A percentile compares a stretch with the other conserved stretches of the same genome.
Evolutionary conservation across 2,113 vertebrate species (phyloP).

Genomic region (Melanocharis versteri): DNA sequence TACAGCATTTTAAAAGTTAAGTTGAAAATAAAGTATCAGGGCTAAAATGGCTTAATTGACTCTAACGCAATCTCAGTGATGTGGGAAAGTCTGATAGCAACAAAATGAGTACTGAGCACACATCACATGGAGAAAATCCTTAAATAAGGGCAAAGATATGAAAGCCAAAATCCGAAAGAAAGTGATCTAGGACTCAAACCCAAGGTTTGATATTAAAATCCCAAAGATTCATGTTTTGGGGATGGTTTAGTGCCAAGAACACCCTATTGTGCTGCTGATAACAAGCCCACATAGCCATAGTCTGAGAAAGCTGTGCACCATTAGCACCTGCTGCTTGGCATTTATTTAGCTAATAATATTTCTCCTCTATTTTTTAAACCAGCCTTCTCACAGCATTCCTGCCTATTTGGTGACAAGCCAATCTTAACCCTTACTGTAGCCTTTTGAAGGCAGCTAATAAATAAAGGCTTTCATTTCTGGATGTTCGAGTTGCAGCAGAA

Average conservation of each 20-base stretch:
- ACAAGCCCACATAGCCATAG: not conserved
- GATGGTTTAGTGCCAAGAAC: not conserved
- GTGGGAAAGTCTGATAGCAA: not conserved
- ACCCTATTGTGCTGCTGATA: not conserved
- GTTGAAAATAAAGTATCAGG: constrained; percentile 1
- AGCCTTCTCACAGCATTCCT: not conserved
- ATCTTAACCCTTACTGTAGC: not conserved
- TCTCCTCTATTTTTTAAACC: not conserved
- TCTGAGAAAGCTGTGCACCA: not conserved
- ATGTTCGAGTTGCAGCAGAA: not conserved
- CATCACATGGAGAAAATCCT: not conserved
- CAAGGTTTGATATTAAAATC: not conserved
- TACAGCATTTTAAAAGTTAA: not conserved
- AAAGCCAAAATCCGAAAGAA: not conserved
- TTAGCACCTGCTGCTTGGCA: not conserved
- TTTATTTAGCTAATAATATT: not conserved
- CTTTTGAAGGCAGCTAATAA: not conserved
- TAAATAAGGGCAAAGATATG: not conserved
- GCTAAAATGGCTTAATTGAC: not conserved
- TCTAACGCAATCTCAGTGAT: not conserved
- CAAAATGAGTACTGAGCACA: not conserved
- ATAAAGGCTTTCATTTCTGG: not conserved
- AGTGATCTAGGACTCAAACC: not conserved
- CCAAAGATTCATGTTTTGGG: not conserved
- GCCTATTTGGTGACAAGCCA: not conserved